Percentiles rank a stretch among this genome's conserved stretches.
phyloP scores from a whole-genome alignment of 2,113 vertebrate genomes.

The Sinocyclocheilus grahami region DNA sequence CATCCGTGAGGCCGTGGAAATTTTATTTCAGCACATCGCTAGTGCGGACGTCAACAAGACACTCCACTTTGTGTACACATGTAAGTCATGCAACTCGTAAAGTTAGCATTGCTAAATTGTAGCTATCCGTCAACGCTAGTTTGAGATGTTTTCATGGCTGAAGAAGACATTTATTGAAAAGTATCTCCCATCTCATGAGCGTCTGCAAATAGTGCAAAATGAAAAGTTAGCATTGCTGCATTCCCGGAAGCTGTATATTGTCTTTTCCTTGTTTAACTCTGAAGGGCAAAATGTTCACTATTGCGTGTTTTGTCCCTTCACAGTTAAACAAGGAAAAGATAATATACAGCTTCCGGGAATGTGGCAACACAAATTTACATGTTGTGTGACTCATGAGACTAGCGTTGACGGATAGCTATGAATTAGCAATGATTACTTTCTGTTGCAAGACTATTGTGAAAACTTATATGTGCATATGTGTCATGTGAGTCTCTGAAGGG shows the following conservation, averaged over 20 bases:
- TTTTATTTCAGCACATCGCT: not conserved
- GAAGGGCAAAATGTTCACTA: not conserved
- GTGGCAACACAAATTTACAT: no score
- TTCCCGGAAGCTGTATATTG: conserved; percentile 61
- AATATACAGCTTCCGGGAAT: no score
- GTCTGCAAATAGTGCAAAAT: conserved; percentile 42
- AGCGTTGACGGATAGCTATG: no score
- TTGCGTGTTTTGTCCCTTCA: no score
- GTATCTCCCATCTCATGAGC: not conserved
- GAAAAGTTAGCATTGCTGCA: not conserved
- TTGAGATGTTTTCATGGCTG: conserved; percentile 44
- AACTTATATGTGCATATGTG: no score
- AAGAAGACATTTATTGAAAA: not conserved
- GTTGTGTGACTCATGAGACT: no score
- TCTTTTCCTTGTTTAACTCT: conserved; percentile 48
- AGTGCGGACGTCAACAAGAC: conserved; percentile 41
- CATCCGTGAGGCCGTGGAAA: not conserved
- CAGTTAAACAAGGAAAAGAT: no score
- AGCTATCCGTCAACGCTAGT: conserved; percentile 42
- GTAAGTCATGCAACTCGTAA: conserved; percentile 59
- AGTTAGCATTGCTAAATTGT: conserved; percentile 57
- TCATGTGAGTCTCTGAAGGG: no score
- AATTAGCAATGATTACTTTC: no score
- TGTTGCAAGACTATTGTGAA: no score
- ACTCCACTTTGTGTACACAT: conserved; percentile 70